Conservation (phyloP, 1,140 invertebrate species). For the Drosophila lacertosa region DNA sequence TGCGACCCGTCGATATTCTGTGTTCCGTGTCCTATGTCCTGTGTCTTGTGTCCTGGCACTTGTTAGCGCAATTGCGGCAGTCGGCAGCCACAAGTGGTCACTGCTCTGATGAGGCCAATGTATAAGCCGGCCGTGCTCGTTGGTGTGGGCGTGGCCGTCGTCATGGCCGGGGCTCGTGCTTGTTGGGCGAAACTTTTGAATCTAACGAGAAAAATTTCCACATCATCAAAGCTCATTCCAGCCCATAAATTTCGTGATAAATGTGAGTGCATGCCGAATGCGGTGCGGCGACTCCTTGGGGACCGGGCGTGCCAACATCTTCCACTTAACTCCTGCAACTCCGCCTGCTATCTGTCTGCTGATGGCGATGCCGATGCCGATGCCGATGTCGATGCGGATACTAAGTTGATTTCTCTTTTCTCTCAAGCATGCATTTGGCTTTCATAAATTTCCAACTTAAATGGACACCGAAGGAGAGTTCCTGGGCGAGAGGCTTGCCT, state of each 20-base stretch:
- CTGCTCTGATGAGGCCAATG: constrained; percentile 69
- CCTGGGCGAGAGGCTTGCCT: constrained; percentile 1
- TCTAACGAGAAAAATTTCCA: constrained; percentile 84
- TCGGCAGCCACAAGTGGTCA: constrained; percentile 76
- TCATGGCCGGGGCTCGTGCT: no score
- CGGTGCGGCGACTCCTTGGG: constrained; percentile 43
- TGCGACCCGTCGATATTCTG: constrained; percentile 38
- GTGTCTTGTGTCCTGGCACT: constrained; percentile 32
- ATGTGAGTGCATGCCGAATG: constrained; percentile 61
- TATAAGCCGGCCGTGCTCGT: constrained; percentile 37
- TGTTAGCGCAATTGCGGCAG: constrained; percentile 51
- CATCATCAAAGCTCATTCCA: constrained; percentile 84
- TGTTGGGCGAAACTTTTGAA: constrained; percentile 72
- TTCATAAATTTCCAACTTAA: constrained; percentile 70
- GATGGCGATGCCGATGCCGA: constrained; percentile 15
- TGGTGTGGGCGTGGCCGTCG: constrained; percentile 36
- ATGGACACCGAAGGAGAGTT: constrained; percentile 1
- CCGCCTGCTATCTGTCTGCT: constrained; percentile 37
- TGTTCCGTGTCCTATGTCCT: constrained; percentile 4
- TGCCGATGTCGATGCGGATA: constrained; percentile 22
- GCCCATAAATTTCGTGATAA: constrained; percentile 83
- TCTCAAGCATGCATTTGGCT: constrained; percentile 40
- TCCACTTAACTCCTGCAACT: constrained; percentile 46
- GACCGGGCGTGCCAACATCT: constrained; percentile 24
- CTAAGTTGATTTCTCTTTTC: constrained; percentile 59